Evolutionary conservation across 2,113 vertebrate species (phyloP), one percentile per base, ranked within the genome.

Genomic region (Serilophus lunatus): DNA sequence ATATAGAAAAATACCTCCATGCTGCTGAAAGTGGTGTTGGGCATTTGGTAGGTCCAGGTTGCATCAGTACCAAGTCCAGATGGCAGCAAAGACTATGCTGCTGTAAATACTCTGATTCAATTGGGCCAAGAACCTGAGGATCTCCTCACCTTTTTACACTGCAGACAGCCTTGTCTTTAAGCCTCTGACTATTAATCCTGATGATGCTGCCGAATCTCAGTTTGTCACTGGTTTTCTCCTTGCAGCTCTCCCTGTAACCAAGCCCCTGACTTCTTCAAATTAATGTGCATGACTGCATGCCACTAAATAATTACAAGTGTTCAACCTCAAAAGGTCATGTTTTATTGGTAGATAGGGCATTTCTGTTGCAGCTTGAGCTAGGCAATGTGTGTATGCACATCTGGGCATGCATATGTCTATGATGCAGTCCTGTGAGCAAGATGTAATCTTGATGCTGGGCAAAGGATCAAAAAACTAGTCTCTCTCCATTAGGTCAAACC

Each of bases 1-100:
- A 1, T 9, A 3, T 1, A 54, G 23, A 53, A 74, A 59, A 82
- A 15, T 13, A 26, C 4, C 14, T 31, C 29, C 0, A 0, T 29
- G 42, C 24, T 63, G 56, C 54, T 70, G 42, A 56, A 80, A 85
- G 70, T 10, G 4, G 13, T 35, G 36, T 66, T 25, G 35, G 18
- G 5, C 14, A 14, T 70, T 89, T 82, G 26, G 12, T 40, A 54
- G 38, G 29, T 74, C n/a, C 54, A 56, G 50, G 26, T 3, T 78
- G 54, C 69, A 23, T 15, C 56, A 63, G 31, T 42, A 25, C 16
- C 1, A 13, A 74, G 33, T 40, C 31, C 61, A 59, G 72, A 83
- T 2, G 18, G 42, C 42, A 84, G 53, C 36, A 53, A 50, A 54
- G 16, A 35, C 18, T 28, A 13, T 49, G 33, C 24, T 81, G 29